Base-by-base conservation (phyloP, 35 echinoderm and acorn worm species). In the Apostichopus parvimensis region DNA sequence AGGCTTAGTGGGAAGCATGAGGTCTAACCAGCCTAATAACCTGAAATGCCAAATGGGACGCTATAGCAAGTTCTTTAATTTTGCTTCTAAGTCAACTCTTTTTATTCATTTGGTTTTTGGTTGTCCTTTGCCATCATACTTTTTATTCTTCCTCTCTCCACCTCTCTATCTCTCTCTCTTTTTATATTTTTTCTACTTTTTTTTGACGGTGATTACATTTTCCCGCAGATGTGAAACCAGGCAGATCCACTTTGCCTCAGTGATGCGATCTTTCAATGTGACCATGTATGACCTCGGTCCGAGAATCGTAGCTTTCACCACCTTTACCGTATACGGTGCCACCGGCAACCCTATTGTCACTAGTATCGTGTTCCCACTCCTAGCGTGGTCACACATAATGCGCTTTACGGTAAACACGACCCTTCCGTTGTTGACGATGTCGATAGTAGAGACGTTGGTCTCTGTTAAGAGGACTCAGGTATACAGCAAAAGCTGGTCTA, bases 301-400 rank as follows among this genome's bases (percentile, higher is more conserved):
- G 13, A 80, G 78, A 45, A 25, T 80, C 20, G 26, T 80, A 12
- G 26, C 20, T 12, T 80, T 80, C 12, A 26, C 78, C 10, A 80
- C 78, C 53, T 80, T 80, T 25, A 80, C 78, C 34, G 78, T 80
- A 53, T 80, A 24, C 34, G 78, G 78, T 80, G 78, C 78, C 14
- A 53, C 14, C 1, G 78, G 78, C 8, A 80, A 80, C 6, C 24
- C 53, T 25, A 34, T 80, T 5, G 6, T 26, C 53, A 53, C 25
- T 12, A 53, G 26, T 45, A 8, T 80, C 53, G 78, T 80, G 10
- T 80, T 80, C 25, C 26, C 24, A 4, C 20, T 80, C 1, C 6
- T 80, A 80, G 78, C 26, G 5, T 80, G 78, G 78, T 34, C 53
- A 7, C 14, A 80, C 78, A 80, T 80, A 26, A 45, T 80, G 78